Conservation (phyloP, 1,140 invertebrate species). For the Copidosoma floridanum region DNA sequence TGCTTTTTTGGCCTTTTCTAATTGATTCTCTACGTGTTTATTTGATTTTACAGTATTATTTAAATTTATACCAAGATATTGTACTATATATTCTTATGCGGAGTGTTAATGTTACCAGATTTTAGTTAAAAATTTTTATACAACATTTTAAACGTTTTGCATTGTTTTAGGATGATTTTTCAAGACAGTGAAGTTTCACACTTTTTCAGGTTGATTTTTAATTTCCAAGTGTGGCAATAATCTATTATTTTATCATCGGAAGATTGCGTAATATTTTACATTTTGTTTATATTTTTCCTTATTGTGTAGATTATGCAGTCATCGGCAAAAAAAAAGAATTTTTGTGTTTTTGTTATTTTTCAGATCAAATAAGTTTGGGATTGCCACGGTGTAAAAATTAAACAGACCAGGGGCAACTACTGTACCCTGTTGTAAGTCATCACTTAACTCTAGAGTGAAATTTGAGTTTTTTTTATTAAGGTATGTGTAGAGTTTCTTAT, state of each 20-base stretch:
- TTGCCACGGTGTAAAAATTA: slow-evolving; percentile 16
- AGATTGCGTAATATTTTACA: neutral
- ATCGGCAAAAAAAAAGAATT: slow-evolving; percentile 17
- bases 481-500: neutral
- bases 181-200: slow-evolving; percentile 21
- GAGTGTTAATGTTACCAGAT: neutral
- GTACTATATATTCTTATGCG: slow-evolving; percentile 21
- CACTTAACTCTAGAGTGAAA: neutral
- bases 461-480: neutral
- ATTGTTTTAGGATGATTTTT: neutral
- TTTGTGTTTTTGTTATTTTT: neutral
- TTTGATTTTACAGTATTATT: slow-evolving; percentile 25
- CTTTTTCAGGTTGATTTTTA: slow-evolving; percentile 12
- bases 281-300: slow-evolving; percentile 3
- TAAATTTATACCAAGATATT: slow-evolving; percentile 30
- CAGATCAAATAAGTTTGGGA: neutral
- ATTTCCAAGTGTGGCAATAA: slow-evolving; percentile 9
- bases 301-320: slow-evolving; percentile 24
- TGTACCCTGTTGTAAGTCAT: slow-evolving; percentile 19
- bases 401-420: slow-evolving; percentile 19
- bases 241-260: slow-evolving; percentile 1
- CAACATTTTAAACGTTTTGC: neutral
- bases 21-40: slow-evolving; percentile 21
- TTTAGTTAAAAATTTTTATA: slow-evolving; percentile 14
- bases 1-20: slow-evolving; percentile 30